A percentile compares a stretch with the other conserved stretches of the same genome.
Evolutionary conservation across 1,140 invertebrate species (phyloP).

Genomic region (Apis cerana): DNA sequence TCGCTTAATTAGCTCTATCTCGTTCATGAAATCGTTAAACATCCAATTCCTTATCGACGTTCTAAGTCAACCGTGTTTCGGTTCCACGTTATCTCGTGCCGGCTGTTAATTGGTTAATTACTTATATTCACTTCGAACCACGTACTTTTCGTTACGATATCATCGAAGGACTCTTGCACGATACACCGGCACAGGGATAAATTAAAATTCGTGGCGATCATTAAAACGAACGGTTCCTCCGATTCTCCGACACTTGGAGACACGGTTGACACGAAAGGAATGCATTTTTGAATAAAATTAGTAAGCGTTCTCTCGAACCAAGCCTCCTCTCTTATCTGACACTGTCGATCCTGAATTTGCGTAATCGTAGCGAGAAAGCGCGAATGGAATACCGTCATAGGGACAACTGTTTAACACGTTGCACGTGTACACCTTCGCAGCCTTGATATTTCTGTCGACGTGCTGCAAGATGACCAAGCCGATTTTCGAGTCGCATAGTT

Average conservation of each 20-base stretch:
- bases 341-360: conserved; percentile 50
- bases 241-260: background rate
- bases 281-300: background rate
- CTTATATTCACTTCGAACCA: conserved; percentile 34
- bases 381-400: conserved; percentile 56
- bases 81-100: conserved; percentile 46
- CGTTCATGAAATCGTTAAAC: conserved; percentile 73
- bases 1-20: conserved; percentile 76
- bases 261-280: background rate
- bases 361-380: conserved; percentile 53
- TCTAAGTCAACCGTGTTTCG: conserved; percentile 49
- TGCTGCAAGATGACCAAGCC: conserved; percentile 53
- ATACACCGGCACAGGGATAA: background rate
- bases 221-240: background rate
- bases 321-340: conserved; percentile 29
- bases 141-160: conserved; percentile 10
- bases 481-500: conserved; percentile 50
- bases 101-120: conserved; percentile 46
- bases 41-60: conserved; percentile 66
- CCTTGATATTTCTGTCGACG: conserved; percentile 61
- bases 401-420: conserved; percentile 27
- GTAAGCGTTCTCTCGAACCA: background rate
- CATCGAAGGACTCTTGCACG: background rate
- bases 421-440: conserved; percentile 33
- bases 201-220: background rate